Base-by-base conservation (phyloP, 2,797 vertebrate species). In the Onychomys arenicola region DNA sequence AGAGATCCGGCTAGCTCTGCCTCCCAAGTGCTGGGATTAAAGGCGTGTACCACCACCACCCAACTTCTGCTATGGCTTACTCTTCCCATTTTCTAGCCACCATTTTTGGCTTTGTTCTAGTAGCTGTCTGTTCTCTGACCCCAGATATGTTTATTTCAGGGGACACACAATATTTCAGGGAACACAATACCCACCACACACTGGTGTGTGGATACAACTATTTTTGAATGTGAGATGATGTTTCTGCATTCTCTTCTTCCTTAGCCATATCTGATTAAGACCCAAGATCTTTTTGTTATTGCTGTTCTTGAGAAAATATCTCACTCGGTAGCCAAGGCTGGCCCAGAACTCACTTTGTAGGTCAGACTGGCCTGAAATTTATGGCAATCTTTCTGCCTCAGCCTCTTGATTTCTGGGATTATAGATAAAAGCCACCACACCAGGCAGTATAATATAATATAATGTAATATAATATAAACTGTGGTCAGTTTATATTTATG, bases 171-270 rank as follows among this genome's bases (percentile, higher is more conserved):
- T n/a, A n/a, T n/a, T n/a, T n/a, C n/a, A n/a, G n/a, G n/a, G n/a
- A n/a, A n/a, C n/a, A n/a, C n/a, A n/a, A n/a, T n/a, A n/a, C n/a
- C n/a, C n/a, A n/a, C n/a, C n/a, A n/a, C n/a, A 0, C 7, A 0
- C 14, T 29, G 23, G 10, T 3, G 0, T 4, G 1, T 0, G 11
- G 0, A 2, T 11, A 14, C 9, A 37, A 52, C 59, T 57, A 12
- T 21, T 5, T 71, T 34, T 85, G 92, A 61, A 43, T 32, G 37
- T 85, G 76, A 77, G 27, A 43, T 77, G 34, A 5, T 73, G 10
- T 76, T 59, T 19, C n/a, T 83, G 21, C 27, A 63, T 93, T 77
- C 14, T 90, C 81, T 77, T 88, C 34, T 77, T 63, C 40, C 17
- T 81, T 55, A 40, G 6, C 16, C 37, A 29, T 52, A 0, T 59